Evolutionary conservation across 2,888 invertebrate genomes (phyloP), one percentile per base, ranked within the genome.

Genomic region (Leptopilina myrica): DNA sequence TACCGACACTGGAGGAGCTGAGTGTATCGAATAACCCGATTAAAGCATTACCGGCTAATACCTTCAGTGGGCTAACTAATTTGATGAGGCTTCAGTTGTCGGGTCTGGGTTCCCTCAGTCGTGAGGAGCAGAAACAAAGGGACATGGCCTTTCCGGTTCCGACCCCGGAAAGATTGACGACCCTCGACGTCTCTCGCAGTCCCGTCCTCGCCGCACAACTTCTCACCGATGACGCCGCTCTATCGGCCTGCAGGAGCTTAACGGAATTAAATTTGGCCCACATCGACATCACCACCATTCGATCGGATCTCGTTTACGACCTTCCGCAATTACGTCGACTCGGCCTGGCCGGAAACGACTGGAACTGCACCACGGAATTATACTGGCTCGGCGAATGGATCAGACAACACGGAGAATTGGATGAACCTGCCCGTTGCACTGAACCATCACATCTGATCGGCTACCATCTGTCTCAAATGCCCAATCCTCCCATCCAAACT

Each of bases 21-120:
- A 97, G 98, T 92, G 92, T 98, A 81, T 97, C 97, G 14, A 94
- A 95, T 88, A 98, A 98, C 92, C 96, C 95, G 7, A 93, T 97
- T 82, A 93, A 93, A 86, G 92, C 93, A 80, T 91, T 97, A 81
- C 94, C 95, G 12, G 93, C 94, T 76, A 95, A 95, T 86, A 94
- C 94, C 65, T 94, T 97, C 84, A 93, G 94, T 76, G 95, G 95
- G 14, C 95, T 96, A 59, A 92, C 93, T 79, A 93, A 94, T 78
- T 93, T 97, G 65, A 93, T 94, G 86, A 93, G 94, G 82, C 92
- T 97, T 83, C 94, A 95, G 84, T 93, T 97, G 87, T 95, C 96
- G 77, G 93, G 94, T 85, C 92, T 97, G 87, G 93, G 93, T 85
- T 86, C 86, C 49, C 83, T 91, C 14, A 82, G 86, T 67, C 86